Evolutionary conservation across 2,888 invertebrate genomes (phyloP), one percentile per base, ranked within the genome.

Genomic region (Encarsia formosa): DNA sequence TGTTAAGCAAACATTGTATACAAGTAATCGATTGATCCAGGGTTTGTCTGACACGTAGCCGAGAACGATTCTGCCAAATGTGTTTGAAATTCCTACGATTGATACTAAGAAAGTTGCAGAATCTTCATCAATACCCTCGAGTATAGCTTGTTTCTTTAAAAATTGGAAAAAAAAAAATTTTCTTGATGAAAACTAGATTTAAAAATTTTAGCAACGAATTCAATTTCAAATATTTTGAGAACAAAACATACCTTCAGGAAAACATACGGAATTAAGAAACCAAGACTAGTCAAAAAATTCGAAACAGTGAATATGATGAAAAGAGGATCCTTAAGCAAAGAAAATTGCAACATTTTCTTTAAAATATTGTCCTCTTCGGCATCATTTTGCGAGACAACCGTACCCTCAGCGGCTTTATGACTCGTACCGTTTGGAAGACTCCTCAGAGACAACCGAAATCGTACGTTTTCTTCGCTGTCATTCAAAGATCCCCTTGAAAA

Each of bases 271-370:
- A 95, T 84, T 73, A 94, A 92, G 78, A 93, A 95, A 55, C 95
- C 95, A 68, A 96, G 86, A 70, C 92, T 95, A 37, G 94, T 94
- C 69, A 91, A 85, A 73, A 99, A 93, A 76, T 99, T 99, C 32
- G 97, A 97, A 48, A 92, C 64, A 13, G 88, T 85, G 74, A 97
- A 98, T 55, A 97, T 76, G 58, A 97, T 78, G 73, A 96, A 98
- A 59, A 95, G 79, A 23, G 86, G 83, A 74, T 95, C 91, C 63
- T 83, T 82, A 52, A 98, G 80, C 42, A 99, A 78, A 1, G 85
- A 81, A 59, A 95, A 79, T 69, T 95, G 91, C 66, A 96, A 80
- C 90, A 95, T 92, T 75, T 87, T 84, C 41, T 79, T 77, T 53
- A 90, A 75, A 2, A 86, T 86, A 59, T 86, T 83, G 3, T 35